Conservation (phyloP, 2,888 invertebrate species). For the Atethmia centrago region DNA sequence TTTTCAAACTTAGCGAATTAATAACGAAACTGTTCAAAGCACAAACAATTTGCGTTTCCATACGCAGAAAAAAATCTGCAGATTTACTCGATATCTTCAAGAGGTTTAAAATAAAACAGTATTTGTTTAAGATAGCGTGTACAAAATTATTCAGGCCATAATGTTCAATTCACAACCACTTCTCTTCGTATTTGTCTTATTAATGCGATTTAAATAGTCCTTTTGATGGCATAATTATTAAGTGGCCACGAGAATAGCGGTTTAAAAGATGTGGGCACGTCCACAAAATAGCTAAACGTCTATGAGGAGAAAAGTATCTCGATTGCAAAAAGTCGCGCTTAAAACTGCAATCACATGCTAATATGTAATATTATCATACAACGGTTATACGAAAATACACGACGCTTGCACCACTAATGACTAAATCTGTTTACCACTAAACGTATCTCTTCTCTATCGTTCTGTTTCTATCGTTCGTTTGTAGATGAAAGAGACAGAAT, state of each 20-base stretch:
- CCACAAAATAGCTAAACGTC: background rate
- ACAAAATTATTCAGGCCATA: conserved; percentile 29
- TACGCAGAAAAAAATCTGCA: background rate
- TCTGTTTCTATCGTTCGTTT: background rate
- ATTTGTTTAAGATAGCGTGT: conserved; percentile 1
- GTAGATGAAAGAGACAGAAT: no score
- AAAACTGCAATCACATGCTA: no score
- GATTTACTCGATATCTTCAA: background rate
- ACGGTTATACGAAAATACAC: no score
- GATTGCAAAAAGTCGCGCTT: background rate
- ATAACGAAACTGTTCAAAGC: background rate
- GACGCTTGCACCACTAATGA: background rate
- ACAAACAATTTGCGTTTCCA: background rate
- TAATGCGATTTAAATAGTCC: conserved; percentile 66
- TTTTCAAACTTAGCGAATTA: background rate
- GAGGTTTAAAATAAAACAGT: background rate
- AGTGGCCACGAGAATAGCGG: conserved; percentile 48
- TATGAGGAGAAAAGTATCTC: background rate
- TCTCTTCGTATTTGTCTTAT: conserved; percentile 50
- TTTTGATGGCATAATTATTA: conserved; percentile 61
- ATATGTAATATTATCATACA: no score
- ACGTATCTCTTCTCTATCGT: background rate
- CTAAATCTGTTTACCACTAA: no score
- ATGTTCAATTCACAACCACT: conserved; percentile 52
- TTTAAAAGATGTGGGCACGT: background rate